Conservation (phyloP, 2,113 vertebrate species). For the Columba janthina region DNA sequence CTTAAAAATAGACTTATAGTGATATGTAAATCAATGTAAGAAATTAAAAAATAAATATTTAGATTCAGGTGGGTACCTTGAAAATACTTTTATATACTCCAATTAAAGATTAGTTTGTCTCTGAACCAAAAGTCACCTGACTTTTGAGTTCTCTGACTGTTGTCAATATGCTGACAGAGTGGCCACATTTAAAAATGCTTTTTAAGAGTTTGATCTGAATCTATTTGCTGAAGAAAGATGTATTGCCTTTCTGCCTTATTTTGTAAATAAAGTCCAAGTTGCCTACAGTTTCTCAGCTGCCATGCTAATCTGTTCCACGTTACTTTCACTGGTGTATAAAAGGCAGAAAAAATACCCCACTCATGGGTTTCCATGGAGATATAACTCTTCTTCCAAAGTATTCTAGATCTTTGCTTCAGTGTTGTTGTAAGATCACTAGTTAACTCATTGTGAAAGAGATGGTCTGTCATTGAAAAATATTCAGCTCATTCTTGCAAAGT, state of each 20-base stretch:
- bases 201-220: background rate
- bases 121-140: background rate
- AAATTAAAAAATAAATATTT: background rate
- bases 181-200: background rate
- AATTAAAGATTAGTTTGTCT: background rate
- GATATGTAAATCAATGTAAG: background rate
- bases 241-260: background rate
- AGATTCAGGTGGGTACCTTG: background rate
- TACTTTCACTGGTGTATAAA: background rate
- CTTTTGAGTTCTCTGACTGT: background rate
- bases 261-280: background rate
- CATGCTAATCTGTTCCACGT: background rate
- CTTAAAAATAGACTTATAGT: background rate
- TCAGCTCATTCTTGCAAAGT: background rate
- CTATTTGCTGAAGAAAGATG: background rate
- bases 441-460: background rate
- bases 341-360: background rate
- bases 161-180: background rate
- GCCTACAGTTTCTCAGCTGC: background rate
- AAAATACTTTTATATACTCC: background rate
- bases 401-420: background rate
- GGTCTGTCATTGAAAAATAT: background rate
- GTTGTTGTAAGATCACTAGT: background rate
- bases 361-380: background rate
- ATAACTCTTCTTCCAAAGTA: background rate